Base-by-base conservation (phyloP, 2,888 invertebrate species). In the Julus scanicus region DNA sequence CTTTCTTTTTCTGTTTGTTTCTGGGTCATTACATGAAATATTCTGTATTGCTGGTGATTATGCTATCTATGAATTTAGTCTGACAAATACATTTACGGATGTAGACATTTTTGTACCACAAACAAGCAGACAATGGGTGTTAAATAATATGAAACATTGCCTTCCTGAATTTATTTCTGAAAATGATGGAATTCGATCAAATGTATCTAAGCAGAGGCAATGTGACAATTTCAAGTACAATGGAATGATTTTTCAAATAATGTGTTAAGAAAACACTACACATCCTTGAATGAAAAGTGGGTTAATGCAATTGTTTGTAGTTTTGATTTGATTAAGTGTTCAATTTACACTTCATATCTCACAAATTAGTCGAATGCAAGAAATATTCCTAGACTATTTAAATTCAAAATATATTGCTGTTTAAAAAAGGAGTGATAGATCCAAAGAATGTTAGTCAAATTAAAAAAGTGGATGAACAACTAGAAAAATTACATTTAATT, bases 111-210 rank as follows among this genome's bases (percentile, higher is more conserved):
- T 57, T 15, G 15, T 57, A 57, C 57, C 57, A 15, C 57, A 57
- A 17, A 17, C 4, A 57, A 4, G 57, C 17, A 15, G 4, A 15
- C 0, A 15, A 4, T 17, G 17, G 13, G 15, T 57, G 4, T 17
- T 1, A 1, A 17, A 57, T n/a, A n/a, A 5, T 11, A 5, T 57
- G 15, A 13, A 57, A 15, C 4, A 57, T 4, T 20, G n/a, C 4
- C 63, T 63, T 63, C 63, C 63, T 63, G 63, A 63, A 20, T 63
- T 20, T 63, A n/a, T n/a, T n/a, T n/a, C n/a, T n/a, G n/a, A n/a
- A n/a, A n/a, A n/a, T n/a, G n/a, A n/a, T n/a, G n/a, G n/a, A n/a
- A n/a, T n/a, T n/a, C n/a, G n/a, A n/a, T 15, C n/a, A n/a, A 2
- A 63, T 1, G n/a, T n/a, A 3, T n/a, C 1, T n/a, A 20, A n/a